These are phyloP conservation scores for Muntiacus muntjak DNA, from an alignment of 2,113 vertebrate species.

Conservation along the genomic window DNA sequence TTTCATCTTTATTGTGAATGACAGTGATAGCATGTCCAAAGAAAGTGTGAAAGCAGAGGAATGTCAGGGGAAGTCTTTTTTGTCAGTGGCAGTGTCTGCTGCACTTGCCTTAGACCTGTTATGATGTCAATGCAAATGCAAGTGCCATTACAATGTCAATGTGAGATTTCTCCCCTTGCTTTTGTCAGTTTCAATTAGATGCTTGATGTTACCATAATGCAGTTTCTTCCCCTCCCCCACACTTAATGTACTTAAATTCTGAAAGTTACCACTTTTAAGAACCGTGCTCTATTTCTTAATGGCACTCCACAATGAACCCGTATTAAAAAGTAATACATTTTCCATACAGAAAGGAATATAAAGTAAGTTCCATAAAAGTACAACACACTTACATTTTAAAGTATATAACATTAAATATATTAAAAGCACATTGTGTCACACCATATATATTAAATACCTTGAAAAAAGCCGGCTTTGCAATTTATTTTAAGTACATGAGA, in stretches of 20 bases:
- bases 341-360: conserved; percentile 68
- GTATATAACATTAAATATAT: conserved; percentile 75
- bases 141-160: neutral
- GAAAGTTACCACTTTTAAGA: conserved; percentile 64
- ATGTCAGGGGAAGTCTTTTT: conserved; percentile 17
- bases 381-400: conserved; percentile 71
- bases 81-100: neutral
- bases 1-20: conserved; percentile 48
- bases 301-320: conserved; percentile 60
- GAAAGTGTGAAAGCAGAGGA: neutral
- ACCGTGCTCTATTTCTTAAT: conserved; percentile 56
- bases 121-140: conserved; percentile 44
- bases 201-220: conserved; percentile 55
- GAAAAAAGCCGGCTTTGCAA: conserved; percentile 67
- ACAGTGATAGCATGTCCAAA: conserved; percentile 37
- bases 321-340: conserved; percentile 72
- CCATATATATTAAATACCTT: conserved; percentile 67
- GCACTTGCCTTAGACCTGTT: conserved; percentile 23
- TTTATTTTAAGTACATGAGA: conserved; percentile 77
- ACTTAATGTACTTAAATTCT: conserved; percentile 53
- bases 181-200: conserved; percentile 66
- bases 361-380: conserved; percentile 74
- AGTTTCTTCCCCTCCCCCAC: conserved; percentile 53
- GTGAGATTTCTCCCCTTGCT: conserved; percentile 28
- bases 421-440: conserved; percentile 75